A percentile compares a stretch with the other conserved stretches of the same genome.
These are phyloP conservation scores for Poecilobothrus nobilitatus DNA, from an alignment of 2,888 invertebrate genomes.

Conservation along the genomic window DNA sequence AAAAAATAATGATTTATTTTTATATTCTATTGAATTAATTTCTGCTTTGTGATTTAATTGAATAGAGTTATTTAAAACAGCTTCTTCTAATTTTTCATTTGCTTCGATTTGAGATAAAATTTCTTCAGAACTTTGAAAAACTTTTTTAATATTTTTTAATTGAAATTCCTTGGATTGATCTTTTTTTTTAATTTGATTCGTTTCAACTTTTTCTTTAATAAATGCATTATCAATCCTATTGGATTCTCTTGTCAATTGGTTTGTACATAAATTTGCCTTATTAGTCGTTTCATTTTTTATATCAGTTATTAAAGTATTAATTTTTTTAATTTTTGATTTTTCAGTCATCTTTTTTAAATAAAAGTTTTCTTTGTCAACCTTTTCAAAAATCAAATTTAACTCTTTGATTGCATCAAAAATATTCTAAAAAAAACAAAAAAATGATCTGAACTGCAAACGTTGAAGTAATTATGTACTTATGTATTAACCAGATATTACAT, in stretches of 20 bases:
- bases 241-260: too few species aligned
- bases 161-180: neutral
- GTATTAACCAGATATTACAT: neutral
- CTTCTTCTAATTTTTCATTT: neutral
- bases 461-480: too few species aligned
- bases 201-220: neutral
- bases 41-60: neutral
- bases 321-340: too few species aligned
- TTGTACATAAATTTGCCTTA: too few species aligned
- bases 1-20: neutral
- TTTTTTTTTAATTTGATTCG: neutral
- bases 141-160: neutral
- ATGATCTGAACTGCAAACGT: neutral
- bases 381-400: neutral
- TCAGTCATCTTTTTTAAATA: too few species aligned
- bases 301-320: too few species aligned
- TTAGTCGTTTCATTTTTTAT: too few species aligned
- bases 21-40: too few species aligned
- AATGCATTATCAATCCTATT: neutral
- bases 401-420: neutral
- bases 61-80: neutral
- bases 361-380: neutral
- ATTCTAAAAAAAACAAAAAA: neutral
- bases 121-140: neutral
- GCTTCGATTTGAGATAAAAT: neutral